These are phyloP conservation scores for Hepsetus odoe DNA, from an alignment of 2,113 vertebrate species.

Conservation along the genomic window DNA sequence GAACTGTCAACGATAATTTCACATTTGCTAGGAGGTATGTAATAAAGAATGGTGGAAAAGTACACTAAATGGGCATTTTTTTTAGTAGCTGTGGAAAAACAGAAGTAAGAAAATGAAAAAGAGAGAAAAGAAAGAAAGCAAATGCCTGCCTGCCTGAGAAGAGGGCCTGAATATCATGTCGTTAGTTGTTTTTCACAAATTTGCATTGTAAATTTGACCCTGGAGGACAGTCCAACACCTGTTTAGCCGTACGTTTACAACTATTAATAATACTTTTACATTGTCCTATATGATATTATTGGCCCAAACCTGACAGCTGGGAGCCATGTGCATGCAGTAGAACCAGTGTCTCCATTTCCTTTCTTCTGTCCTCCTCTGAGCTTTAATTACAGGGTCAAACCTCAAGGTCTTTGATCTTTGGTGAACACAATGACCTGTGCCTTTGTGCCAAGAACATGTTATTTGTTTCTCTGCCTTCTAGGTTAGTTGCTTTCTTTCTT, in stretches of 20 bases:
- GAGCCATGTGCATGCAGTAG: conserved; percentile 1
- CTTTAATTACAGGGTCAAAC: neutral
- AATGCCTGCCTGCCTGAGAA: conserved; percentile 57
- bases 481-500: neutral
- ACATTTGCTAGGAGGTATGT: no score
- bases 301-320: conserved; percentile 39
- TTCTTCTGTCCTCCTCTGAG: neutral
- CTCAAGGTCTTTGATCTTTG: neutral
- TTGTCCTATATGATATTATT: conserved; percentile 35
- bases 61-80: no score
- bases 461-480: neutral
- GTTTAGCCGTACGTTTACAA: conserved; percentile 57
- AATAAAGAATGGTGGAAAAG: no score
- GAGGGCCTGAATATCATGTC: conserved; percentile 28
- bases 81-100: no score
- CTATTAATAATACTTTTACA: conserved; percentile 53
- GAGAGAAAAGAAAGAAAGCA: conserved; percentile 45
- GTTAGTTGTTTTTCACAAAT: conserved; percentile 40
- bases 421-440: neutral
- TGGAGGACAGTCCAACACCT: conserved; percentile 56
- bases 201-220: conserved; percentile 56
- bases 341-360: conserved; percentile 29
- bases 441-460: neutral
- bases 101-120: neutral
- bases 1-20: no score